Evolutionary conservation across 2,113 vertebrate species (phyloP).

Genomic region (Pardalotus punctatus): DNA sequence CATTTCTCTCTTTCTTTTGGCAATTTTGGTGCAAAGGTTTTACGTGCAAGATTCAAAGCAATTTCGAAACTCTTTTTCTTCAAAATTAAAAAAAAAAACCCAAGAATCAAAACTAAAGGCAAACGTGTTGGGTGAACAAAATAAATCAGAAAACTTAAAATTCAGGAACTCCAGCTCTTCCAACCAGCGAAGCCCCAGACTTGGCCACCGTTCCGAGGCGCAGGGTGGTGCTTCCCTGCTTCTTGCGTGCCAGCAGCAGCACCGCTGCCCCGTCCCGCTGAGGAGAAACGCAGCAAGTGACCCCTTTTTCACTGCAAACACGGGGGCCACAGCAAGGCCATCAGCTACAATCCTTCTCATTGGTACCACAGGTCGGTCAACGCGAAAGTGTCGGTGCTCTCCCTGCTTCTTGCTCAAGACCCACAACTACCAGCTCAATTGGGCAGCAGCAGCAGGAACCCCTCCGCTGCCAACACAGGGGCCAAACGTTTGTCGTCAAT

Average conservation of each 20-base stretch:
- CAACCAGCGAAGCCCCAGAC: slow-evolving; percentile 74
- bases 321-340: slow-evolving; percentile 59
- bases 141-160: slow-evolving; percentile 80
- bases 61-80: slow-evolving; percentile 70
- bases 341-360: slow-evolving; percentile 71
- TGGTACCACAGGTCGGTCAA: slow-evolving; percentile 73
- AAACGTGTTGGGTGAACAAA: slow-evolving; percentile 77
- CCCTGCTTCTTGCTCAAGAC: slow-evolving; percentile 78
- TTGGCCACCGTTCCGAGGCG: slow-evolving; percentile 68
- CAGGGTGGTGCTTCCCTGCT: slow-evolving; percentile 73
- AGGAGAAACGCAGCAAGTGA: slow-evolving; percentile 74
- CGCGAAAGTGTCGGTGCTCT: slow-evolving; percentile 65
- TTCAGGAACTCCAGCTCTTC: slow-evolving; percentile 82
- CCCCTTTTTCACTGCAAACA: slow-evolving; percentile 68
- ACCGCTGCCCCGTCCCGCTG: slow-evolving; percentile 75
- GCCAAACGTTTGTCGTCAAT: slow-evolving; percentile 93
- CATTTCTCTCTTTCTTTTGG: slow-evolving; percentile 75
- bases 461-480: slow-evolving; percentile 75
- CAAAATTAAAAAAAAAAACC: not conserved
- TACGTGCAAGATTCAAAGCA: slow-evolving; percentile 78
- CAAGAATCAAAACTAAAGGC: slow-evolving; percentile 72
- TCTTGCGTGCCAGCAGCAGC: slow-evolving; percentile 75
- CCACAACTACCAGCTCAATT: slow-evolving; percentile 59
- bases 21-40: slow-evolving; percentile 76
- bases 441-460: slow-evolving; percentile 72